Conservation (phyloP, 1,140 invertebrate genomes). For the Apis laboriosa region DNA sequence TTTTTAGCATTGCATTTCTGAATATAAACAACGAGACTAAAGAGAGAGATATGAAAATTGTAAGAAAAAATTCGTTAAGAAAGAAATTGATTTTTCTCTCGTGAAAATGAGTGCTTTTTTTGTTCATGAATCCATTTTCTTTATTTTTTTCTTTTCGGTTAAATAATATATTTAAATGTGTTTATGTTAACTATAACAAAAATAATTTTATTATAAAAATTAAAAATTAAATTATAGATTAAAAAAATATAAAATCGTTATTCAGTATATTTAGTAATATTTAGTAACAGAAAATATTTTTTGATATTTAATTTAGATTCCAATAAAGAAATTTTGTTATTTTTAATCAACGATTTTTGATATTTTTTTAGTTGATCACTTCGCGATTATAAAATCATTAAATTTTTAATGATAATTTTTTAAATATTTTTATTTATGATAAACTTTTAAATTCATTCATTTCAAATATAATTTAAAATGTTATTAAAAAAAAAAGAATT, state of each 20-base stretch:
- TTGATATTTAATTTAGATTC: no score
- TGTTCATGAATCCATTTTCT: neutral
- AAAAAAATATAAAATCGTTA: no score
- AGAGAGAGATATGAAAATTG: conserved; percentile 15
- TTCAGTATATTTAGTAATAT: no score
- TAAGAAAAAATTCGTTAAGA: conserved; percentile 25
- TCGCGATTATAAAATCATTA: no score
- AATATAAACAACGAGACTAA: conserved; percentile 12
- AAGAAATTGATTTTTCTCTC: neutral
- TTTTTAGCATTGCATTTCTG: conserved; percentile 18
- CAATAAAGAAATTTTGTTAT: no score
- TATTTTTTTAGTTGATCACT: no score
- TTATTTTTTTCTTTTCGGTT: neutral
- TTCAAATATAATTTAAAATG: no score
- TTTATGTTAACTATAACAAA: neutral
- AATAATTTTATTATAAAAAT: neutral
- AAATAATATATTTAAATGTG: neutral
- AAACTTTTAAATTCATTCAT: no score
- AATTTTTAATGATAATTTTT: no score
- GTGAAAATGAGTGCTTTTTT: neutral
- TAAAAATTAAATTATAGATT: neutral
- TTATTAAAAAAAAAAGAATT: neutral
- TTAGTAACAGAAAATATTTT: neutral
- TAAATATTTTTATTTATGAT: no score
- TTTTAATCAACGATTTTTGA: no score